These are phyloP conservation scores for Drosophila saltans DNA, from an alignment of 1,140 invertebrate species.

Conservation along the genomic window DNA sequence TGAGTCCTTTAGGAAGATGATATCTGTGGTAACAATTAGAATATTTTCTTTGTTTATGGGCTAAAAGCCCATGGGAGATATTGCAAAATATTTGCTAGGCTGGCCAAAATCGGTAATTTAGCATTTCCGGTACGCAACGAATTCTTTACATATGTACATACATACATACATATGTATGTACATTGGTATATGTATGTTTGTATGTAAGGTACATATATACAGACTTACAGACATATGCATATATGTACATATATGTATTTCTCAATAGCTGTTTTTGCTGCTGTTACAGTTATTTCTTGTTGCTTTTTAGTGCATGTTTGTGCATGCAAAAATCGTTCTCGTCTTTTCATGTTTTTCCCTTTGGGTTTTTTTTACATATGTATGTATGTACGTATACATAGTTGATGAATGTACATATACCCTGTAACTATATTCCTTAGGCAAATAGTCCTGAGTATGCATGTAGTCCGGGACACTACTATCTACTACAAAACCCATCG, in stretches of 20 bases:
- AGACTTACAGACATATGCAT: background rate
- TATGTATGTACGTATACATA: background rate
- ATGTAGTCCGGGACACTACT: too few species aligned
- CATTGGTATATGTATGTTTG: too few species aligned
- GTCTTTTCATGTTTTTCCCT: background rate
- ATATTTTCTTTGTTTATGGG: background rate
- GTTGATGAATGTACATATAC: too few species aligned
- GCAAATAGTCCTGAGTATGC: too few species aligned
- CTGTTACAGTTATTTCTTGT: background rate
- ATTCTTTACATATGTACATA: background rate
- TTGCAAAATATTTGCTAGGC: background rate
- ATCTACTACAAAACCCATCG: too few species aligned
- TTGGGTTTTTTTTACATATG: background rate
- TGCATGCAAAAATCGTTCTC: background rate
- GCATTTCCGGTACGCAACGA: background rate
- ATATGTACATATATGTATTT: background rate
- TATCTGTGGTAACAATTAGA: too few species aligned
- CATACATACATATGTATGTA: background rate
- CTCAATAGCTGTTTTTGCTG: background rate
- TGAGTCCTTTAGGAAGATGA: too few species aligned
- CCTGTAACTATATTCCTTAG: too few species aligned
- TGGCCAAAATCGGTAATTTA: background rate
- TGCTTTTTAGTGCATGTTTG: constrained; percentile 8
- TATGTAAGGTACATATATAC: background rate
- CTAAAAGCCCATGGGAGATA: background rate